A percentile compares a stretch with the other conserved stretches of the same genome.
phyloP scores from a whole-genome alignment of 2,888 invertebrate genomes.

The Drymonia ruficornis region DNA sequence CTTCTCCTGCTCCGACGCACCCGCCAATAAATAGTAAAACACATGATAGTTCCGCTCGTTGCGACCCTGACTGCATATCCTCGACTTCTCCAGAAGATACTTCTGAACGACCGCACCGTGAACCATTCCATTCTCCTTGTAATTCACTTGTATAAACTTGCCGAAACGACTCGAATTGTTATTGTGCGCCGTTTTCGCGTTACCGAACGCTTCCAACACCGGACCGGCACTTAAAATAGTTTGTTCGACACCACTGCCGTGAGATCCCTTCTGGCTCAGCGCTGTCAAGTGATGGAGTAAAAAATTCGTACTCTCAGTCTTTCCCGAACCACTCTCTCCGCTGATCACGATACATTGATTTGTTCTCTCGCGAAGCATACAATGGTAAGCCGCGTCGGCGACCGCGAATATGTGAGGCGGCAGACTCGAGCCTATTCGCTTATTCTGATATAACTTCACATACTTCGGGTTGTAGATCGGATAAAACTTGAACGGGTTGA shows the following conservation, averaged over 20 bases:
- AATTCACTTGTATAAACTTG: constrained; percentile 98
- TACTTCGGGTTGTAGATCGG: constrained; percentile 99
- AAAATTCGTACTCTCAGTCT: constrained; percentile 98
- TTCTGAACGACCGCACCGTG: constrained; percentile 99
- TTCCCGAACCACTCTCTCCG: constrained; percentile 97
- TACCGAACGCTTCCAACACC: constrained; percentile 98
- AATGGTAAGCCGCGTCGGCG: constrained; percentile 96
- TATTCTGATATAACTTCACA: constrained; percentile 97
- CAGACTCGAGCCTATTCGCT: constrained; percentile 94
- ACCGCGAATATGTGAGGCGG: constrained; percentile 99
- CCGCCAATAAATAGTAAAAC: constrained; percentile 97
- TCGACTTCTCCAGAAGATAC: constrained; percentile 97
- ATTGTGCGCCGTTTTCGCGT: constrained; percentile 98
- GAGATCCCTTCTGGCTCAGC: constrained; percentile 96
- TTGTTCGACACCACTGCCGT: constrained; percentile 98
- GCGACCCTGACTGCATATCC: constrained; percentile 97
- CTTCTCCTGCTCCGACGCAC: constrained; percentile 93
- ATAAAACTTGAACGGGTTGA: constrained; percentile 97
- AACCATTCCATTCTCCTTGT: constrained; percentile 99
- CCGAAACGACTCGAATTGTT: constrained; percentile 99
- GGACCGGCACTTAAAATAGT: constrained; percentile 98
- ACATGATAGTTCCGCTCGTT: constrained; percentile 99
- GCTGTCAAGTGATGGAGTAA: constrained; percentile 97
- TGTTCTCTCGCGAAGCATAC: constrained; percentile 95
- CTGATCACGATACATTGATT: constrained; percentile 98